Base-by-base conservation (phyloP, 35 echinoderm and acorn worm genomes). In the Lytechinus pictus region DNA sequence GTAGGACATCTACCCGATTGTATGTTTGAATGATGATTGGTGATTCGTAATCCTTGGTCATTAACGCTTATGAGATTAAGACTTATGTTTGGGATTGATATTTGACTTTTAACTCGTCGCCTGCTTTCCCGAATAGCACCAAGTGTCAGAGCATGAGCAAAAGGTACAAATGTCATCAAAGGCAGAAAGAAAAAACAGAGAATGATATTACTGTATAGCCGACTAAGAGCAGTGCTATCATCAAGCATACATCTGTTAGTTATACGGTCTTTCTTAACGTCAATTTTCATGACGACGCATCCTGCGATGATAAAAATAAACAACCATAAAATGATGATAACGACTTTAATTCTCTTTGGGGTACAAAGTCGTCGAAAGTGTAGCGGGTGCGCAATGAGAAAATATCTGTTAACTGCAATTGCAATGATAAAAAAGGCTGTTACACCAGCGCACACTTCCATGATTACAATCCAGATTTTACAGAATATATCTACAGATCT, bases 381-480 rank as follows among this genome's bases (percentile, higher is more conserved):
- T 53, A 9, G 28, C 11, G 87, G 87, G 19, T 44, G 28, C 3
- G 19, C 87, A 6, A 89, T 89, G 14, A 89, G 27, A 89, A 89
- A 28, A 24, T 89, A 89, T 51, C 87, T 33, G 19, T 89, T 89
- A 53, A 89, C 27, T 10, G 87, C 87, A 24, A 89, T 89, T 10
- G 87, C 87, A 29, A 89, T 89, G 28, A 89, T 89, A 53, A 8
- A 89, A 29, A 89, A 89, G 3, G 27, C 87, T 33, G 87, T 89
- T 10, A 89, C 28, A 12, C 87, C 87, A 53, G 87, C 87, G 27
- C 87, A 89, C 9, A 89, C 52, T 89, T 89, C 87, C 28, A 89
- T 53, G 21, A 89, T 53, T 4, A 89, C 52, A 33, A 89, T 53
- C 28, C 52, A 51, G 12, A 89, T 33, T 51, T 89, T 89, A 53